These are phyloP conservation scores for Orius laevigatus DNA, from an alignment of 1,140 invertebrate genomes.

Conservation along the genomic window DNA sequence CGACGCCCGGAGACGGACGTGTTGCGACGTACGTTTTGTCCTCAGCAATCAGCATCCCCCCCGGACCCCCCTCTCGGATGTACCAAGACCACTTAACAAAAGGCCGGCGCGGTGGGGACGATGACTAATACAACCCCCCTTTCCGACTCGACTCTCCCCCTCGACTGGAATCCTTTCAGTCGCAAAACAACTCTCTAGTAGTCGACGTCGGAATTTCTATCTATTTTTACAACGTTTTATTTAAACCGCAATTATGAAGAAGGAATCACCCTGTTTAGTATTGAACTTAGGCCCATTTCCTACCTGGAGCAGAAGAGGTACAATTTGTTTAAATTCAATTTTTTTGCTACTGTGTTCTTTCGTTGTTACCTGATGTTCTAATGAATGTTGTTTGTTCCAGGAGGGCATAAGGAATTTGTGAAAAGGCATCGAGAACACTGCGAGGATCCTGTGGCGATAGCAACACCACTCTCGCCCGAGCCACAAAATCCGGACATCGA, in stretches of 20 bases:
- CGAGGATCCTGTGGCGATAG: constrained; percentile 33
- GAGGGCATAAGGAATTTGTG: constrained; percentile 51
- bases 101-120: no score
- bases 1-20: no score
- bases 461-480: constrained; percentile 1
- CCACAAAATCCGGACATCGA: constrained; percentile 42
- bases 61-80: no score
- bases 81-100: no score
- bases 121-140: no score
- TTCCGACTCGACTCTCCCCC: no score
- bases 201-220: no score
- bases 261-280: constrained; percentile 20
- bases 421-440: constrained; percentile 44
- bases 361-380: neutral
- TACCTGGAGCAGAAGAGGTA: constrained; percentile 21
- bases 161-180: no score
- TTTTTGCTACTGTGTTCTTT: neutral
- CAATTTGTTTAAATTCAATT: neutral
- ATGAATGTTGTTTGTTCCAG: constrained; percentile 30
- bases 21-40: no score
- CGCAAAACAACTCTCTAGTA: no score
- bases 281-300: constrained; percentile 17
- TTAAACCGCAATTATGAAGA: constrained; percentile 14
- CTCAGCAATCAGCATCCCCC: no score
- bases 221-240: no score